Evolutionary conservation across 2,888 invertebrate species (phyloP).

Genomic region (Cabera pusaria): DNA sequence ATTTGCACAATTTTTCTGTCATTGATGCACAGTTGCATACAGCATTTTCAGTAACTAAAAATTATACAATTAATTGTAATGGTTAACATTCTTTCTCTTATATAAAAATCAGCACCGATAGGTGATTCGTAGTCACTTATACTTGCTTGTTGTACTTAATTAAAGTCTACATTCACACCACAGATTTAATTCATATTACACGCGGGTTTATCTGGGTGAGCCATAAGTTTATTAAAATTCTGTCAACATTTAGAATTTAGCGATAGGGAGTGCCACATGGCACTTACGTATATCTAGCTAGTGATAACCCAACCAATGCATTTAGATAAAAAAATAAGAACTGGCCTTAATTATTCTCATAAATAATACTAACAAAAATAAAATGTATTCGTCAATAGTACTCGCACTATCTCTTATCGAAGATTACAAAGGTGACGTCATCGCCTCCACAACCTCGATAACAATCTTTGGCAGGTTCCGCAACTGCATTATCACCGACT

Average conservation of each 20-base stretch:
- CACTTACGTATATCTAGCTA: constrained; percentile 72
- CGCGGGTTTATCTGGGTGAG: too few species aligned
- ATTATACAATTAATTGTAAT: too few species aligned
- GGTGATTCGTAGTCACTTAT: too few species aligned
- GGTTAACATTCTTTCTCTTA: too few species aligned
- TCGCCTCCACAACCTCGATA: constrained; percentile 55
- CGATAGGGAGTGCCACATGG: constrained; percentile 78
- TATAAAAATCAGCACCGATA: too few species aligned
- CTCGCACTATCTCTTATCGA: constrained; percentile 48
- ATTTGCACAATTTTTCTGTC: too few species aligned
- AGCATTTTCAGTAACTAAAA: too few species aligned
- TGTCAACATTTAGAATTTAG: constrained; percentile 53
- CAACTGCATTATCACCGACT: constrained; percentile 52
- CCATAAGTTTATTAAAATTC: constrained; percentile 20
- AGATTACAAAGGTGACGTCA: constrained; percentile 66
- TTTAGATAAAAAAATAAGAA: constrained; percentile 70
- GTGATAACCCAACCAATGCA: constrained; percentile 77
- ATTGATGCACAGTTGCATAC: too few species aligned
- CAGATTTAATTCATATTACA: too few species aligned
- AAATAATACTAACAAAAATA: constrained; percentile 45
- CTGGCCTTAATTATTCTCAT: constrained; percentile 64
- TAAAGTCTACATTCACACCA: too few species aligned
- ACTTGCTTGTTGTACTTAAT: too few species aligned
- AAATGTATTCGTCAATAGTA: constrained; percentile 37
- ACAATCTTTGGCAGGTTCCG: constrained; percentile 74